These are phyloP conservation scores for Eubasilissa regina DNA, from an alignment of 1,140 invertebrate species.

Conservation along the genomic window DNA sequence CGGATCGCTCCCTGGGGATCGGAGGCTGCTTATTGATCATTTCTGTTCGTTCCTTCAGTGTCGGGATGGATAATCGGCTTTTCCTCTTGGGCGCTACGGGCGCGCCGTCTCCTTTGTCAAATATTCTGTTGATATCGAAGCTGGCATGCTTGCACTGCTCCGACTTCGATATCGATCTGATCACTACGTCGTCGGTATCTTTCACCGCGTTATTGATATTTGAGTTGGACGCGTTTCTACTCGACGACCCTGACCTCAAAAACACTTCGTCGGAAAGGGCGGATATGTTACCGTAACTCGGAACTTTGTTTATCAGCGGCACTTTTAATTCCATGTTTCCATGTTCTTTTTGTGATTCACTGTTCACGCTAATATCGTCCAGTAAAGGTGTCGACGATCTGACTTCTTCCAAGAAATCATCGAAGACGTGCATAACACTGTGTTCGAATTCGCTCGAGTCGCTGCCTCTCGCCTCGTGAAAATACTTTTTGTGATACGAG, in stretches of 20 bases:
- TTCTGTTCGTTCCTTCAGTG: conserved; percentile 17
- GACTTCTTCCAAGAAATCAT: conserved; percentile 61
- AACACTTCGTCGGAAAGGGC: conserved; percentile 57
- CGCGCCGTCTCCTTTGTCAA: conserved; percentile 62
- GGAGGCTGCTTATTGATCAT: conserved; percentile 1
- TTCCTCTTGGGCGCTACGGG: conserved; percentile 64
- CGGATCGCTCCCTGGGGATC: conserved; percentile 7
- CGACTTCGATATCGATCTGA: conserved; percentile 14
- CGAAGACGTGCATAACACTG: conserved; percentile 66
- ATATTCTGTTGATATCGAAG: conserved; percentile 62
- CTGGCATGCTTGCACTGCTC: conserved; percentile 63
- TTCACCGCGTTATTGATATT: conserved; percentile 56
- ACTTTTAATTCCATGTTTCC: conserved; percentile 56
- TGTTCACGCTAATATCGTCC: conserved; percentile 37
- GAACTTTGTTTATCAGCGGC: conserved; percentile 55
- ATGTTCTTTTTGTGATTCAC: conserved; percentile 14
- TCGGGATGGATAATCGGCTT: conserved; percentile 50
- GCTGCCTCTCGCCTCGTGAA: conserved; percentile 61
- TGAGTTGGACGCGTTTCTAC: conserved; percentile 45
- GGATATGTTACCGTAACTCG: conserved; percentile 54
- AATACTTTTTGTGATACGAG: conserved; percentile 67
- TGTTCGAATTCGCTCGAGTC: conserved; percentile 63
- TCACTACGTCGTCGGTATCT: conserved; percentile 38
- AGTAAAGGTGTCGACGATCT: conserved; percentile 60
- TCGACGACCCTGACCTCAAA: conserved; percentile 40